These are phyloP conservation scores for Numenius arquata DNA, from an alignment of 2,113 vertebrate genomes.

Conservation along the genomic window DNA sequence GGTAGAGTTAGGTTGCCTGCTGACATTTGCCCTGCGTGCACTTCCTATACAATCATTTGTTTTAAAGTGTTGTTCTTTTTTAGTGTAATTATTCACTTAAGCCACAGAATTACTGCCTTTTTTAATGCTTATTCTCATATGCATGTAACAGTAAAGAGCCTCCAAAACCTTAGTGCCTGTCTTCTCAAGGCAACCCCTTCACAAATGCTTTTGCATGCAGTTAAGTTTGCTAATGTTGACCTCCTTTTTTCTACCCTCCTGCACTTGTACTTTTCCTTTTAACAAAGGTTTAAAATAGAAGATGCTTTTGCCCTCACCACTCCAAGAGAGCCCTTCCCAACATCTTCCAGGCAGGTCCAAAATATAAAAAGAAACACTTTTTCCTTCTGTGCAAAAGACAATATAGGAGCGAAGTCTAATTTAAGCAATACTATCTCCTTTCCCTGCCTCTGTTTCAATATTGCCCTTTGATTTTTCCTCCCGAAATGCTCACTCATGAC, in stretches of 20 bases:
- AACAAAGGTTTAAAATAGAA: not conserved
- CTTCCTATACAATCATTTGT: not conserved
- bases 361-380: not conserved
- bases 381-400: not conserved
- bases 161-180: not conserved
- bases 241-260: not conserved
- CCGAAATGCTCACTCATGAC: fast-evolving
- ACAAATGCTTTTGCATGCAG: not conserved
- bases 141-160: not conserved
- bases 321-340: not conserved
- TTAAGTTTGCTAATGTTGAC: not conserved
- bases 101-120: not conserved
- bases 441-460: not conserved
- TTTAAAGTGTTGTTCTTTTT: not conserved
- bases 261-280: not conserved
- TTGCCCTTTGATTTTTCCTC: not conserved
- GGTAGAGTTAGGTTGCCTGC: not conserved
- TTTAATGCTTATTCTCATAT: not conserved
- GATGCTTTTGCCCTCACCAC: not conserved
- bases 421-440: not conserved
- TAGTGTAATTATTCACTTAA: not conserved
- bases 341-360: not conserved
- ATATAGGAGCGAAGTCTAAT: not conserved
- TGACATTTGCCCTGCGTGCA: not conserved
- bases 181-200: not conserved